Evolutionary conservation across 1,140 invertebrate species (phyloP).

Genomic region (Drosophila azteca): DNA sequence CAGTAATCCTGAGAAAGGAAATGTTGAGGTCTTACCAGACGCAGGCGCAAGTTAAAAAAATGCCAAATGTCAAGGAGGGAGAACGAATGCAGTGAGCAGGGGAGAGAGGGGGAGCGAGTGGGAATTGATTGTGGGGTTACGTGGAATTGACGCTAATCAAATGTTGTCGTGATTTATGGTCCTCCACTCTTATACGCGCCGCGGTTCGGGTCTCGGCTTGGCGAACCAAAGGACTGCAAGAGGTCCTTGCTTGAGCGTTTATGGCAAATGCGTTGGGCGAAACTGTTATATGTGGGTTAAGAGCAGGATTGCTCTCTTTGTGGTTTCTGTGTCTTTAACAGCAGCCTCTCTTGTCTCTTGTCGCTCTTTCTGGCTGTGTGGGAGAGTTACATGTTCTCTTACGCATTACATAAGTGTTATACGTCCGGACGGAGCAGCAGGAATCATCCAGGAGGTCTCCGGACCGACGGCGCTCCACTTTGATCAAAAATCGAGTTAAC

Average conservation of each 20-base stretch:
- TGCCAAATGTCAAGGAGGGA: too few relatives aligned
- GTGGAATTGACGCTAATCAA: too few relatives aligned
- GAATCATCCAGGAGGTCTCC: conserved; percentile 7
- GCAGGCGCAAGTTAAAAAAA: background rate
- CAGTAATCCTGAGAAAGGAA: too few relatives aligned
- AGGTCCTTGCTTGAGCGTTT: background rate
- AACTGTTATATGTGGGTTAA: conserved; percentile 43
- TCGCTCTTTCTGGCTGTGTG: conserved; percentile 11
- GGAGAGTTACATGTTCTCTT: background rate
- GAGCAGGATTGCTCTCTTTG: conserved; percentile 6
- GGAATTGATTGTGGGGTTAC: too few relatives aligned
- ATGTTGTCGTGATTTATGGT: too few relatives aligned
- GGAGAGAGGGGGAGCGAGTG: too few relatives aligned
- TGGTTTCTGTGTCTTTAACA: conserved; percentile 8
- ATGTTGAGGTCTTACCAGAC: too few relatives aligned
- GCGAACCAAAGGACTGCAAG: background rate
- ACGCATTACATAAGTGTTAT: conserved; percentile 60
- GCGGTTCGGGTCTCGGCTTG: conserved; percentile 40
- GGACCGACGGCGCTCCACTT: conserved; percentile 9
- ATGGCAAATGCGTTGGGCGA: background rate
- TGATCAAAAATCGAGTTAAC: conserved; percentile 28
- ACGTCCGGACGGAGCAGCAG: conserved; percentile 15
- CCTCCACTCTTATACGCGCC: too few relatives aligned
- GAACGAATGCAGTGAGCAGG: too few relatives aligned
- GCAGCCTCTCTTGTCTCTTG: conserved; percentile 5